Conservation (phyloP, 2,113 vertebrate genomes). For the Motacilla tschutschensis region DNA sequence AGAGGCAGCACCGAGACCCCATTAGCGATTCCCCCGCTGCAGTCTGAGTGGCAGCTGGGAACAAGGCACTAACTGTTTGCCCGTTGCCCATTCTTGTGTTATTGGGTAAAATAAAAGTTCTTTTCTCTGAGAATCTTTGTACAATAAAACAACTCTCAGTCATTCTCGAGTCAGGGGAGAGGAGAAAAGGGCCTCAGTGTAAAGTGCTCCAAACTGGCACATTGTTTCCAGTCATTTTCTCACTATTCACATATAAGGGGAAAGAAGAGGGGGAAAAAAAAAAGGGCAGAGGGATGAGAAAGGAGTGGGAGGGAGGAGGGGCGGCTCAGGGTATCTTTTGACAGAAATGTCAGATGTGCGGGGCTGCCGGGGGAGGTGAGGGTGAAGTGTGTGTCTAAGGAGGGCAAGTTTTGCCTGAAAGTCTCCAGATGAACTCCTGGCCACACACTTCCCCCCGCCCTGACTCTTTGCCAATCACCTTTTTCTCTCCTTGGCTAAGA, state of each 20-base stretch:
- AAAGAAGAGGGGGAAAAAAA: background rate
- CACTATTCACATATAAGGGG: constrained; percentile 59
- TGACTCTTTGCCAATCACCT: background rate
- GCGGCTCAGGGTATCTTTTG: constrained; percentile 25
- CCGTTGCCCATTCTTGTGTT: constrained; percentile 70
- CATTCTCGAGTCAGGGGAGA: constrained; percentile 59
- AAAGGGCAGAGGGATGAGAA: constrained; percentile 23
- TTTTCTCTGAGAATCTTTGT: constrained; percentile 68
- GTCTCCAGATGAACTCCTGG: background rate
- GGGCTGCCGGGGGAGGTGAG: background rate
- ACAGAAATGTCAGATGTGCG: constrained; percentile 20
- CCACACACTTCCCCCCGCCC: background rate
- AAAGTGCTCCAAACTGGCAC: constrained; percentile 63
- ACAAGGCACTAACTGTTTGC: constrained; percentile 84
- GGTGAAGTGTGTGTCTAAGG: background rate
- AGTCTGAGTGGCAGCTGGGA: constrained; percentile 76
- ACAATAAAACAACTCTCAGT: constrained; percentile 68
- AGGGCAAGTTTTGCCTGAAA: background rate
- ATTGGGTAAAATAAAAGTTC: constrained; percentile 79
- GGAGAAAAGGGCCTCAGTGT: constrained; percentile 61
- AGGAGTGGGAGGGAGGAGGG: constrained; percentile 25
- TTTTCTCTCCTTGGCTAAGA: background rate
- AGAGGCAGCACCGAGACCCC: constrained; percentile 21
- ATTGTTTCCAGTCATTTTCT: constrained; percentile 69
- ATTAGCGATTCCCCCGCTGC: background rate